phyloP scores from a whole-genome alignment of 2,113 vertebrate species.

The Nycticorax nycticorax region DNA sequence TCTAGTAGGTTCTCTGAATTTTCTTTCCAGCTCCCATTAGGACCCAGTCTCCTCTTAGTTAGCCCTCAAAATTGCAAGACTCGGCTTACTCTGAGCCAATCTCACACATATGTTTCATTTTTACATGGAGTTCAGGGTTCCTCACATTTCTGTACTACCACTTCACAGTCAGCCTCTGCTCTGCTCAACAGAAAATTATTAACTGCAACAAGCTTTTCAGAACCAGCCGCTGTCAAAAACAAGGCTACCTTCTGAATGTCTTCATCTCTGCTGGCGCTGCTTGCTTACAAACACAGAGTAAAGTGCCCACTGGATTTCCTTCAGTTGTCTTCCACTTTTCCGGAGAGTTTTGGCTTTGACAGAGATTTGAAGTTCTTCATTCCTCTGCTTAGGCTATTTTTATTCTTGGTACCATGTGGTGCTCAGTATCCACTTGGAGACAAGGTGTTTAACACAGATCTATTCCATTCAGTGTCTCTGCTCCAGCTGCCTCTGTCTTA shows the following conservation, averaged over 20 bases:
- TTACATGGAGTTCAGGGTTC: neutral
- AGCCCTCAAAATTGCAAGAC: neutral
- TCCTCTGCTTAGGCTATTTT: neutral
- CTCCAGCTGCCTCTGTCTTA: neutral
- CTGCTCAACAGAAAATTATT: neutral
- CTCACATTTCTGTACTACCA: neutral
- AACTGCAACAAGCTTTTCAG: neutral
- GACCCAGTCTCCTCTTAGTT: neutral
- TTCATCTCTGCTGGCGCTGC: neutral
- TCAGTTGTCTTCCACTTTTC: neutral
- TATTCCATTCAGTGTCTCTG: neutral
- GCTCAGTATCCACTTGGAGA: neutral
- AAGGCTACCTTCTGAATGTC: neutral
- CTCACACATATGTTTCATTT: neutral
- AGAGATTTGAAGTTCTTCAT: neutral
- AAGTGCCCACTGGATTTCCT: neutral
- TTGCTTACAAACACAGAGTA: neutral
- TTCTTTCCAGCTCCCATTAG: neutral
- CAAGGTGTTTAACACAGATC: neutral
- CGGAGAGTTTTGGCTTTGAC: neutral
- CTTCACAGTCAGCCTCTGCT: conserved; percentile 5
- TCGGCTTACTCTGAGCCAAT: neutral
- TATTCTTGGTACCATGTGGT: neutral
- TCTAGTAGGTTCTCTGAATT: neutral
- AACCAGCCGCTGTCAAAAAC: neutral